Evolutionary conservation across 2,797 vertebrate species (phyloP), one percentile per base, ranked within the genome.

Genomic region (Pseudochromis fuscus): DNA sequence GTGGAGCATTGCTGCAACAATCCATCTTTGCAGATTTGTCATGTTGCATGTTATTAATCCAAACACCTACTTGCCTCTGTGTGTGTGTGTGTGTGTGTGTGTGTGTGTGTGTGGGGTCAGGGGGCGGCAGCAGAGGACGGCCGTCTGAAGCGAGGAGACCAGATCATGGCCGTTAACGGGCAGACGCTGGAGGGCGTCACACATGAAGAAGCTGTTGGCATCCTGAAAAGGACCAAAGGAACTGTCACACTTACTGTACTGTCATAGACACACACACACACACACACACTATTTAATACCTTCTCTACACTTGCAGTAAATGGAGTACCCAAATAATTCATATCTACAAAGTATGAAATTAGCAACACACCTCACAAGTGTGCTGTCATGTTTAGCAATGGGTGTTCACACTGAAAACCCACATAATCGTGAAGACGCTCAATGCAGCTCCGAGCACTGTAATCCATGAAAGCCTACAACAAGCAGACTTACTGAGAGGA

Each of bases 61-160:
- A 50, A 23, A 2, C n/a, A 21, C 44, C 16, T 16, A 7, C 6
- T 12, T 23, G 4, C 1, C 1, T 33, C 48, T 52, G 9, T 31
- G 5, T 44, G 40, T 46, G 31, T n/a, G n/a, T n/a, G n/a, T n/a
- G n/a, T n/a, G n/a, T n/a, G n/a, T n/a, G n/a, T n/a, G n/a, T n/a
- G n/a, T n/a, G n/a, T n/a, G n/a, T n/a, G n/a, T n/a, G n/a, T n/a
- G n/a, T 58, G 49, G 30, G 33, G 61, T 65, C 82, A 99, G 97
- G 98, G 98, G 9, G 98, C 98, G 60, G 98, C 98, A 1, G 94
- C 97, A 0, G 97, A 99, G 92, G 98, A 99, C 24, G 97, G 98
- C 13, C 96, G 94, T 18, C 93, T 99, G 66, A 99, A 98, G 86
- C 94, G 98, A 1, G 98, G 98, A 0, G 98, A 99, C 91, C 98